A percentile compares a stretch with the other conserved stretches of the same genome.
phyloP scores from a whole-genome alignment of 1,140 invertebrate genomes.

The Scaptomyza pallida region DNA sequence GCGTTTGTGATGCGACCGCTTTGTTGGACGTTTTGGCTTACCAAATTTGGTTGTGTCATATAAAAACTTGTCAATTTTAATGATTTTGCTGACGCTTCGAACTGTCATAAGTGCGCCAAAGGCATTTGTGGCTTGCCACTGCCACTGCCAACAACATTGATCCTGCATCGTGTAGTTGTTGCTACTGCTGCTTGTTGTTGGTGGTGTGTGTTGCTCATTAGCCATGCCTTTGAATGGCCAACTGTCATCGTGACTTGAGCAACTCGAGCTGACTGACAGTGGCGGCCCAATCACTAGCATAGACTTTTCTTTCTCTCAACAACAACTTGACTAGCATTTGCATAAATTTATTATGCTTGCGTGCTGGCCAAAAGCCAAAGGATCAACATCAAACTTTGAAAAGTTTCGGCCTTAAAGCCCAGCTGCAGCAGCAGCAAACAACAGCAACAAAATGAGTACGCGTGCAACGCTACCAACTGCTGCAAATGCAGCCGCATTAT shows the following conservation, averaged over 20 bases:
- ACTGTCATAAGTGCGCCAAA: slow-evolving; percentile 82
- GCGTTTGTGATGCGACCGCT: slow-evolving; percentile 51
- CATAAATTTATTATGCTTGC: slow-evolving; percentile 71
- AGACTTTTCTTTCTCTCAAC: not conserved
- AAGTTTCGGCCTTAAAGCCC: slow-evolving; percentile 1
- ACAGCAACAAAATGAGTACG: slow-evolving; percentile 57
- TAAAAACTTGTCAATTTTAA: slow-evolving; percentile 84
- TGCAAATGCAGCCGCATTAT: slow-evolving; percentile 70
- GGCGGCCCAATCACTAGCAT: slow-evolving; percentile 45
- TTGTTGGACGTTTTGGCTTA: slow-evolving; percentile 46
- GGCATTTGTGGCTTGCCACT: slow-evolving; percentile 56
- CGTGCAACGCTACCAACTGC: slow-evolving; percentile 61
- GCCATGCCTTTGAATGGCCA: slow-evolving; percentile 51
- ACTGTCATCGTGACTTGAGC: slow-evolving; percentile 54
- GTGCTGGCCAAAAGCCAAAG: slow-evolving; percentile 57
- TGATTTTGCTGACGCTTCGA: slow-evolving; percentile 83
- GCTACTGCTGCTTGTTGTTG: slow-evolving; percentile 24
- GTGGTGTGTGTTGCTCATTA: slow-evolving; percentile 64
- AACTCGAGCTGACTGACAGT: slow-evolving; percentile 44
- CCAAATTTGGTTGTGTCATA: slow-evolving; percentile 77
- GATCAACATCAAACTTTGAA: slow-evolving; percentile 37
- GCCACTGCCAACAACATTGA: slow-evolving; percentile 4
- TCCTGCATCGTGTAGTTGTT: slow-evolving; percentile 12
- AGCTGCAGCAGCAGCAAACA: slow-evolving; percentile 29
- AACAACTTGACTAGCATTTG: slow-evolving; percentile 48